These are phyloP conservation scores for Corella eumyota DNA, from an alignment of 23 tunicate species.

Conservation along the genomic window DNA sequence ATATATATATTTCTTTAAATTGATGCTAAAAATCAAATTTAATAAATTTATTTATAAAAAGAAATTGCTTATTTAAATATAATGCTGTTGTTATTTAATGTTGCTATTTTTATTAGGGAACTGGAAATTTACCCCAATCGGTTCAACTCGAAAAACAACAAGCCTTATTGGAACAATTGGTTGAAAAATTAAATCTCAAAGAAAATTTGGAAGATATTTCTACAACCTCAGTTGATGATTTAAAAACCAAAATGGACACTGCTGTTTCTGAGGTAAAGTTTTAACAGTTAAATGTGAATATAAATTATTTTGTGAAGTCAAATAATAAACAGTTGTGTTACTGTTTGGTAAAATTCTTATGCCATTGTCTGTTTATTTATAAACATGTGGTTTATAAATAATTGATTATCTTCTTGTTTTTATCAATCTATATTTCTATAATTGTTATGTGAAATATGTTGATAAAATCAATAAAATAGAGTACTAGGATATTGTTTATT, in stretches of 20 bases:
- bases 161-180: slow-evolving; percentile 55
- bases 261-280: slow-evolving; percentile 74
- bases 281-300: background rate
- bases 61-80: background rate
- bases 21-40: too few species aligned
- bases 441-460: too few species aligned
- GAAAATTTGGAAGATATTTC: slow-evolving; percentile 59
- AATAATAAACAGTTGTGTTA: too few species aligned
- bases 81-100: background rate
- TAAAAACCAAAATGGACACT: slow-evolving; percentile 57
- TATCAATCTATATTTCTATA: too few species aligned
- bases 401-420: too few species aligned
- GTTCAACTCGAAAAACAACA: slow-evolving; percentile 85
- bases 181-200: slow-evolving; percentile 34
- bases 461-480: too few species aligned
- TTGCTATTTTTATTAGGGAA: slow-evolving; percentile 21
- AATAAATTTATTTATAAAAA: too few species aligned
- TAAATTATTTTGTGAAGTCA: background rate
- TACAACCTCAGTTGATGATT: slow-evolving; percentile 55
- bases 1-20: too few species aligned
- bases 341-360: too few species aligned
- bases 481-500: background rate
- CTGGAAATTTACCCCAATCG: slow-evolving; percentile 81
- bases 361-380: background rate
- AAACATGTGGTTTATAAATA: background rate